Base-by-base conservation (phyloP, 2,797 vertebrate genomes). In the Oceanodroma leucorhoa region DNA sequence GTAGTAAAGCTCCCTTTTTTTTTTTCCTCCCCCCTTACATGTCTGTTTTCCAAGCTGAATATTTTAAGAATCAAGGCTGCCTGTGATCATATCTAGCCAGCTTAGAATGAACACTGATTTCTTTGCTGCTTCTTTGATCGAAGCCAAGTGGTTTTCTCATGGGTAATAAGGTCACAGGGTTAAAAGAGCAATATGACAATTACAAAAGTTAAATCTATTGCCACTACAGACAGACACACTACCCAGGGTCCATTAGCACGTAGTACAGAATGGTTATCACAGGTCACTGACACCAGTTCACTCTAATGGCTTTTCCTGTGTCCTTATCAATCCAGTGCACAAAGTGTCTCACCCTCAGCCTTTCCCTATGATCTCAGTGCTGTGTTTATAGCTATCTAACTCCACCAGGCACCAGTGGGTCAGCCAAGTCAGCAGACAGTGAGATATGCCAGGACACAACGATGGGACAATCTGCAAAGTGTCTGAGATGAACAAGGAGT, bases 281-380 rank as follows among this genome's bases (percentile, higher is more conserved):
- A 88, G 95, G 78, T 95, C 93, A 86, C 83, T 40, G 94, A 92
- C 94, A 94, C 93, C 64, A 43, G n/a, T 40, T 79, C 48, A 34
- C 76, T 87, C 90, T 96, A 96, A 97, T 96, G 98, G 97, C 97
- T 97, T 97, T 98, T 98, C 98, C 97, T 97, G 97, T 80, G 96
- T 81, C 96, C 97, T 98, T 98, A 98, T 98, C 98, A 96, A 96
- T 18, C 87, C 87, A 22, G 94, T 40, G 88, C 97, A 98, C 97
- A 98, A 96, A 97, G 97, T 91, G 90, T 91, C 94, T 96, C 86
- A 93, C 96, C 96, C 97, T 75, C 79, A 69, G 97, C 95, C 91
- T 91, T 93, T 57, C 95, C 92, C 96, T 92, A 20, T 93, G 97
- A 97, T 97, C 96, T 98, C 97, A 89, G 86, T 36, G 93, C 89